These are phyloP conservation scores for Megalops atlanticus DNA, from an alignment of 2,113 vertebrate genomes.

Conservation along the genomic window DNA sequence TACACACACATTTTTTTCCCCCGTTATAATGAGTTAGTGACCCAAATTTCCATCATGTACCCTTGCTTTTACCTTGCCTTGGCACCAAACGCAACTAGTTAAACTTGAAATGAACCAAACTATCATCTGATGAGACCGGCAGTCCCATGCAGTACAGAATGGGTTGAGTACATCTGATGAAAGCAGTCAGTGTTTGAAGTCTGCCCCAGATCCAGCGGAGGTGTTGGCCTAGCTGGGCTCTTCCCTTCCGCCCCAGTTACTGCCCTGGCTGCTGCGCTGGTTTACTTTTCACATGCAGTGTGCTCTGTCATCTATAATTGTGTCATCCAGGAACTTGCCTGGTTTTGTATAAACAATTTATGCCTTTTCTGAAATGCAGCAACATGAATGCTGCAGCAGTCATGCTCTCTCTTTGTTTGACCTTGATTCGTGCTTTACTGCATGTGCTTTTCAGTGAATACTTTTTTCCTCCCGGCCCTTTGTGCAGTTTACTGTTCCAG, in stretches of 20 bases:
- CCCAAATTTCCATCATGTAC: background rate
- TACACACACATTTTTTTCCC: background rate
- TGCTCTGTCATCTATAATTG: constrained; percentile 24
- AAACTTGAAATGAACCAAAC: background rate
- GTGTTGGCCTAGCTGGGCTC: constrained; percentile 22
- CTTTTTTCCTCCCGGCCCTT: no score
- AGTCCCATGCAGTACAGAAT: background rate
- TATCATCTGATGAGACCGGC: background rate
- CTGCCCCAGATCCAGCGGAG: constrained; percentile 15
- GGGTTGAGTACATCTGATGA: background rate
- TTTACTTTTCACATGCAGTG: constrained; percentile 22
- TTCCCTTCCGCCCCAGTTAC: constrained; percentile 34
- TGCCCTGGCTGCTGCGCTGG: background rate
- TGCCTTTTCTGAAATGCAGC: background rate
- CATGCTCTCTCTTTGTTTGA: background rate
- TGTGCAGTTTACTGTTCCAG: no score
- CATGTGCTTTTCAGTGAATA: background rate
- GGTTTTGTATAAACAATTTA: constrained; percentile 42
- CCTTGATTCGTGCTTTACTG: background rate
- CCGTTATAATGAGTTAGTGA: background rate
- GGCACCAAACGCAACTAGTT: background rate
- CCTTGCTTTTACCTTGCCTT: background rate
- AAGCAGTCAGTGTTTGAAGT: constrained; percentile 1
- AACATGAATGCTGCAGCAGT: background rate
- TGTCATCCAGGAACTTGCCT: constrained; percentile 26